Percentiles rank a stretch among this genome's conserved stretches.
These are phyloP conservation scores for Cynopterus sphinx DNA, from an alignment of 2,797 vertebrate species.

Conservation along the genomic window DNA sequence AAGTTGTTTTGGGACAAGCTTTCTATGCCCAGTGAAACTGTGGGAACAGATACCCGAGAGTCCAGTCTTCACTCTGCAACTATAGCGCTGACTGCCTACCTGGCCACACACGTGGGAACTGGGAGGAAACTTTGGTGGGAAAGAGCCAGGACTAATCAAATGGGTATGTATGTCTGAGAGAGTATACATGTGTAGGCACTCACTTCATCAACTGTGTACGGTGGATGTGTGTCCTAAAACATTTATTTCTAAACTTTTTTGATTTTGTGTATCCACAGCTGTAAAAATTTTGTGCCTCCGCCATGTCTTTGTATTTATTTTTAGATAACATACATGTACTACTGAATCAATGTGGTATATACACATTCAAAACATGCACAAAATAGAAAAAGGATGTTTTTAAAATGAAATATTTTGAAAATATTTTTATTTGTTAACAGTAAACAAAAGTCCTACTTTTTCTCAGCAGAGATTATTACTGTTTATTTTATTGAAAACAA, in stretches of 20 bases:
- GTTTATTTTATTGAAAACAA: conserved; percentile 64
- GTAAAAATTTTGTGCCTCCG: background rate
- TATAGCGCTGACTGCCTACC: background rate
- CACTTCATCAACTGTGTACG: background rate
- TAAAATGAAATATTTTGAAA: conserved; percentile 62
- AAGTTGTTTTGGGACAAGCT: background rate
- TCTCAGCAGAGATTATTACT: conserved; percentile 9
- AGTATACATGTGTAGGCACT: accelerated
- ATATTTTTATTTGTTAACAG: conserved; percentile 63
- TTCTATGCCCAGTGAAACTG: background rate
- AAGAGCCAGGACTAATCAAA: background rate
- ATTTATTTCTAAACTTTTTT: background rate
- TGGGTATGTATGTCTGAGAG: background rate
- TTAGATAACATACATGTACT: background rate
- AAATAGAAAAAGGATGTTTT: conserved; percentile 24
- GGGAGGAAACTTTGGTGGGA: background rate
- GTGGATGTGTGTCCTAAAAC: background rate
- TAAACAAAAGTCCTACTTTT: conserved; percentile 67
- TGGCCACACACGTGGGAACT: background rate
- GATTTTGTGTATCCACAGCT: background rate
- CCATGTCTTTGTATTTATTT: background rate
- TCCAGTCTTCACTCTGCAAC: background rate
- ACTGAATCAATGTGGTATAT: background rate
- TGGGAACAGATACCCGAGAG: background rate
- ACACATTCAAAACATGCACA: background rate